Evolutionary conservation across 2,113 vertebrate species (phyloP), one percentile per base, ranked within the genome.

Genomic region (Gobiocypris rarus): DNA sequence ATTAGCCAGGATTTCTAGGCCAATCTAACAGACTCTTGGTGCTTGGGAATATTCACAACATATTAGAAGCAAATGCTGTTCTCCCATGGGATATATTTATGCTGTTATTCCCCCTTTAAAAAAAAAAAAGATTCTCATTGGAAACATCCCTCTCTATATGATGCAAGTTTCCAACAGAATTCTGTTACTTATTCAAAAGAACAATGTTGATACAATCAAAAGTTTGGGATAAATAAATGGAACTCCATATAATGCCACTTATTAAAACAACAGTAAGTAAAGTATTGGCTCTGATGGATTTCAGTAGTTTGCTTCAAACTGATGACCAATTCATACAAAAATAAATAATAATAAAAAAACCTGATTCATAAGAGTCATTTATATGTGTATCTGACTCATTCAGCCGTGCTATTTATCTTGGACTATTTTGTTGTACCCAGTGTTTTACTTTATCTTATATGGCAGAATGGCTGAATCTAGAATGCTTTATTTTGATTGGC

Each of bases 1-100:
- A 75, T 81, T 81, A 75, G 70, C 54, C n/a, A 50, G 70, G 17
- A 41, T 74, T 85, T 69, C 52, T 22, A 74, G 67, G 48, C 67
- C 31, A 82, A 74, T 17, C 56, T 34, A 85, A 67, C 28, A 22
- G 28, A 26, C 5, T 54, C 74, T 65, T 50, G 69, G 31, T 74
- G 56, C 8, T 52, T 75, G 7, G 73, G 48, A 26, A 75, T 75
- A 52, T 75, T 52, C 73, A 31, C 45, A 52, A 54, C 73, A 52
- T 17, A 48, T 73, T 73, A 73, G 22, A 73, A 26, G 43, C 70
- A 73, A 73, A 73, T 48, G 24, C 8, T 75, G 22, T 75, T 75
- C 45, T 75, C 26, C 70, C 26, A 75, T 7, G 26, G 45, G 26
- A 54, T 31, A 52, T 24, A 22, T 71, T 71, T 26, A 73, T 9